Evolutionary conservation across 2,113 vertebrate species (phyloP).

Genomic region (Festucalex cinctus): DNA sequence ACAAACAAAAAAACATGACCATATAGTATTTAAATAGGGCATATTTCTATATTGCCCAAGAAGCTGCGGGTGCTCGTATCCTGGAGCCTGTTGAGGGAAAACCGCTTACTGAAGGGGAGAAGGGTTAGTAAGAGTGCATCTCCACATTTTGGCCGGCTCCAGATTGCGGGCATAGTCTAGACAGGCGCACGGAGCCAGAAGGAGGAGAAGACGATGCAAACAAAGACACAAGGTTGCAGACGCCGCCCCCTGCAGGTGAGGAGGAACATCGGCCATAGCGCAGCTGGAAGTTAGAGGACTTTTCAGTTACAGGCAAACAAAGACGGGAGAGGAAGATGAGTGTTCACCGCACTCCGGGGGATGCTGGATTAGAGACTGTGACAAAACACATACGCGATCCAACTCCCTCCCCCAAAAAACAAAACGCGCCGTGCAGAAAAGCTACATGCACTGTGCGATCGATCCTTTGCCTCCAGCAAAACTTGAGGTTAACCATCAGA

Average conservation of each 20-base stretch:
- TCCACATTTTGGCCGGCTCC: slow-evolving; percentile 47
- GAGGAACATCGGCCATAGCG: slow-evolving; percentile 41
- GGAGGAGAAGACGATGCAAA: slow-evolving; percentile 20
- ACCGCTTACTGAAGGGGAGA: slow-evolving; percentile 42
- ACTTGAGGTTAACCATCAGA: slow-evolving; percentile 62
- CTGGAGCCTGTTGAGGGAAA: slow-evolving; percentile 53
- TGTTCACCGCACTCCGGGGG: slow-evolving; percentile 52
- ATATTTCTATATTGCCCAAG: slow-evolving; percentile 17
- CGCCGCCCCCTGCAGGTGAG: slow-evolving; percentile 39
- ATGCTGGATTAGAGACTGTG: slow-evolving; percentile 65
- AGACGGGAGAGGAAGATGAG: slow-evolving; percentile 28
- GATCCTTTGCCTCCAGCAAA: slow-evolving; percentile 61
- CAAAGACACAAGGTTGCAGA: slow-evolving; percentile 36
- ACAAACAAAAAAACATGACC: not conserved
- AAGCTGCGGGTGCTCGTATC: slow-evolving; percentile 26
- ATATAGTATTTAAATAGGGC: not conserved
- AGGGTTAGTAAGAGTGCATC: slow-evolving; percentile 58
- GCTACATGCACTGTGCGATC: slow-evolving; percentile 63
- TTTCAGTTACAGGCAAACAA: slow-evolving; percentile 33
- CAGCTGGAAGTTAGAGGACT: slow-evolving; percentile 48
- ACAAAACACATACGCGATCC: slow-evolving; percentile 50
- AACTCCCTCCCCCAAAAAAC: slow-evolving; percentile 9
- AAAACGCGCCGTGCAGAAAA: slow-evolving; percentile 57
- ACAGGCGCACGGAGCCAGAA: slow-evolving; percentile 38
- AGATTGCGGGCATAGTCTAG: slow-evolving; percentile 41